phyloP scores from a whole-genome alignment of 1,140 invertebrate genomes.

The Dermatophagoides farinae region DNA sequence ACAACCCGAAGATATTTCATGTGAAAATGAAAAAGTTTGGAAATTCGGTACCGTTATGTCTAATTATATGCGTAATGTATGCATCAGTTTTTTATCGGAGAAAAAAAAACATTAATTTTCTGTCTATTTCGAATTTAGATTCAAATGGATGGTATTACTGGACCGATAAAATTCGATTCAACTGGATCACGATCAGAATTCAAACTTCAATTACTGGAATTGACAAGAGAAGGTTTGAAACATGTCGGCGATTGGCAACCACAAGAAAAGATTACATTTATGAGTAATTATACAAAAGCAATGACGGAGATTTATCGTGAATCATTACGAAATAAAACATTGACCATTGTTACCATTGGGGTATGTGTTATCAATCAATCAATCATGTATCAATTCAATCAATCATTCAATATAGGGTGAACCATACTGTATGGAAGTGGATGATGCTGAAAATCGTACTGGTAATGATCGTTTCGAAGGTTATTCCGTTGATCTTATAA shows the following conservation, averaged over 20 bases:
- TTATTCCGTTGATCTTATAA: conserved; percentile 35
- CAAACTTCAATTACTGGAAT: conserved; percentile 65
- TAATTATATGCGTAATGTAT: conserved; percentile 93
- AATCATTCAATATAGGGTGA: conserved; percentile 21
- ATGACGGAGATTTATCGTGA: conserved; percentile 55
- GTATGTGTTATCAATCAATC: conserved; percentile 30
- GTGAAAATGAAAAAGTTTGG: conserved; percentile 75
- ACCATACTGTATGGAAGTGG: conserved; percentile 27
- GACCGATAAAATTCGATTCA: conserved; percentile 80
- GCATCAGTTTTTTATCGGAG: conserved; percentile 22
- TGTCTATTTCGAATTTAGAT: conserved; percentile 34
- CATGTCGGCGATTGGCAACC: conserved; percentile 58
- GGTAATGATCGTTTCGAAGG: conserved; percentile 28
- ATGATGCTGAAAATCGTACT: conserved; percentile 18
- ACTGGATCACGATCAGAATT: conserved; percentile 79
- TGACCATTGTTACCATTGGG: conserved; percentile 72
- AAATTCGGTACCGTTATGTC: conserved; percentile 78
- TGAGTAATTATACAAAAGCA: conserved; percentile 56
- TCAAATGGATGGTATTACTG: conserved; percentile 72
- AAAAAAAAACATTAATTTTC: not conserved
- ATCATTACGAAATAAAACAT: conserved; percentile 71
- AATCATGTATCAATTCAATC: not conserved
- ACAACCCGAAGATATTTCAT: conserved; percentile 59
- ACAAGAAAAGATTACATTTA: conserved; percentile 68
- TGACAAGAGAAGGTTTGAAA: conserved; percentile 36